A percentile compares a stretch with the other conserved stretches of the same genome.
Conservation (phyloP, 2,797 vertebrate species). For the Rhabdophis nuchalis region DNA sequence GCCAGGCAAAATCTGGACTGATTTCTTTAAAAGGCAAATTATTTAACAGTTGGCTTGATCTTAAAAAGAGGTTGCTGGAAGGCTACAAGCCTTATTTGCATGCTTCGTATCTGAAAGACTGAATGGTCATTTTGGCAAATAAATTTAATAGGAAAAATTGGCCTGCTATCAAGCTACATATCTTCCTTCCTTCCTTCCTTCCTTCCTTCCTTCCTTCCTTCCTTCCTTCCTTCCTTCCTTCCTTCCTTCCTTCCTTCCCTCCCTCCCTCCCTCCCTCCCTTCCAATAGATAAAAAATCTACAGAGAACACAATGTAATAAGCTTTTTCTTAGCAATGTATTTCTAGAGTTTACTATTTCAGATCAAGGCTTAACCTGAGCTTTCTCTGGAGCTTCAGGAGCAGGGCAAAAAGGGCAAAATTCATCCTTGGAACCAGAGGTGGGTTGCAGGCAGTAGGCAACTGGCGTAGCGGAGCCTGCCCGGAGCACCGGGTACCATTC, state of each 20-base stretch:
- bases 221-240: not conserved
- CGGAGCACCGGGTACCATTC: too few species aligned
- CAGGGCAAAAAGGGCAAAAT: not conserved
- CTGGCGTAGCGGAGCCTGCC: too few species aligned
- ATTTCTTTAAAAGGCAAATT: not conserved
- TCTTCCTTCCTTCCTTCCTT: not conserved
- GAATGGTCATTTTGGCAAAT: not conserved
- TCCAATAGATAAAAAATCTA: not conserved
- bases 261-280: not conserved
- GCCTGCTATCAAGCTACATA: not conserved
- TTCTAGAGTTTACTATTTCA: not conserved
- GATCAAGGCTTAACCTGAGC: not conserved
- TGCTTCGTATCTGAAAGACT: constrained; percentile 17
- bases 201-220: not conserved
- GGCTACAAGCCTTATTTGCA: constrained; percentile 17
- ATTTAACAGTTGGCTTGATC: constrained; percentile 10
- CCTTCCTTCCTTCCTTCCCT: not conserved
- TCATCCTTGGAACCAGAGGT: too few species aligned
- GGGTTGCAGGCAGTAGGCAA: too few species aligned
- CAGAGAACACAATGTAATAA: not conserved
- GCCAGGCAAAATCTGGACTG: not conserved
- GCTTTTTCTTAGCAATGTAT: not conserved
- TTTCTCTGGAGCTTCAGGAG: not conserved
- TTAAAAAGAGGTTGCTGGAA: constrained; percentile 25
- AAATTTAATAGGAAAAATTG: constrained; percentile 13